Evolutionary conservation across 2,888 invertebrate genomes (phyloP).

Genomic region (Torymus tubicola): DNA sequence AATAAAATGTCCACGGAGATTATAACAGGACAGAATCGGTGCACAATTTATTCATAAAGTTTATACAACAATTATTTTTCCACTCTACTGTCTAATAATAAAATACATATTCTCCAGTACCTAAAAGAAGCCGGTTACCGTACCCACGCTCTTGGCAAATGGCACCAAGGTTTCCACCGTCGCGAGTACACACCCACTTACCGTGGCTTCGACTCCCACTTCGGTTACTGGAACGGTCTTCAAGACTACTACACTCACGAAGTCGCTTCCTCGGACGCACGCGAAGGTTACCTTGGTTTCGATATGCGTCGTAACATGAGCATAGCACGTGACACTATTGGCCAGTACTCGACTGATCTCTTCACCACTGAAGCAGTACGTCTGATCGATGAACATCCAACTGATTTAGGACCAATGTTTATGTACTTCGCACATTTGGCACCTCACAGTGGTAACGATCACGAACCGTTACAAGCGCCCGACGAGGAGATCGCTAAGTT

Average conservation of each 20-base stretch:
- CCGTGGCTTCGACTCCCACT: constrained; percentile 88
- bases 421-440: constrained; percentile 84
- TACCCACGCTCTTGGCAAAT: constrained; percentile 92
- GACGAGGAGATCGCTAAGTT: constrained; percentile 84
- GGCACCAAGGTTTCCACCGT: constrained; percentile 90
- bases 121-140: constrained; percentile 80
- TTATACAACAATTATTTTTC: too few species aligned
- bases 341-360: constrained; percentile 82
- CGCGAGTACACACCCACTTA: constrained; percentile 84
- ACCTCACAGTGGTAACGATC: constrained; percentile 82
- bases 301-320: constrained; percentile 82
- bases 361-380: constrained; percentile 82
- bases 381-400: constrained; percentile 77
- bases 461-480: constrained; percentile 85
- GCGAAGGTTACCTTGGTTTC: constrained; percentile 76
- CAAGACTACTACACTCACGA: constrained; percentile 86
- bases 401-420: constrained; percentile 80
- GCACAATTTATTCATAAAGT: too few species aligned
- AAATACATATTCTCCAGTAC: constrained; percentile 33
- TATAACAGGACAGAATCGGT: too few species aligned
- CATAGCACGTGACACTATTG: constrained; percentile 78
- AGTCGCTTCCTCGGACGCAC: constrained; percentile 38
- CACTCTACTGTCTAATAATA: too few species aligned
- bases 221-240: constrained; percentile 87
- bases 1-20: too few species aligned